These are phyloP conservation scores for Drosophila histrio DNA, from an alignment of 2,888 invertebrate genomes.

Conservation along the genomic window DNA sequence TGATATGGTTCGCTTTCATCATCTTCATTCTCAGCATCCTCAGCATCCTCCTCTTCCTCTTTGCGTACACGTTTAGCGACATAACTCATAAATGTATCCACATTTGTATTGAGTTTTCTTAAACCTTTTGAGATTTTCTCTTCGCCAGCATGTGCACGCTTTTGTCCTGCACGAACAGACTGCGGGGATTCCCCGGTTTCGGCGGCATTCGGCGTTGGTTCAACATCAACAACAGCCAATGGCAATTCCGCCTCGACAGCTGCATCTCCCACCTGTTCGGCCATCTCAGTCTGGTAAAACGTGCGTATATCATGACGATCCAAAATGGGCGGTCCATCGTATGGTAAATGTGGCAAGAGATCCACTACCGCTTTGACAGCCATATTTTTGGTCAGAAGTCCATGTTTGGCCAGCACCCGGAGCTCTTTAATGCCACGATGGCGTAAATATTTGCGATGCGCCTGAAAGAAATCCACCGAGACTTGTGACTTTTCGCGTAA, in stretches of 20 bases:
- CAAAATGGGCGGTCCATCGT: constrained; percentile 44
- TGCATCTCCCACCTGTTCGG: constrained; percentile 44
- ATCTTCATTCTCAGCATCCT: too few species aligned
- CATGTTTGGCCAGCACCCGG: constrained; percentile 84
- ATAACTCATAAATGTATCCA: constrained; percentile 33
- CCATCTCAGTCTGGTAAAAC: not conserved
- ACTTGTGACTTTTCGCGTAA: constrained; percentile 85
- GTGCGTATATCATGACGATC: constrained; percentile 12
- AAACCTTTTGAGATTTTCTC: constrained; percentile 11
- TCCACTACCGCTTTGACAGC: constrained; percentile 32
- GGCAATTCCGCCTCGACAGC: constrained; percentile 12
- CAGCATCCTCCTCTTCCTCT: not conserved
- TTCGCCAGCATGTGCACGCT: not conserved
- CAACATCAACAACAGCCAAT: too few species aligned
- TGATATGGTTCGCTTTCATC: not conserved
- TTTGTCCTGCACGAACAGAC: not conserved
- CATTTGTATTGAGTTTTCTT: constrained; percentile 16
- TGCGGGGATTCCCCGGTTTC: not conserved
- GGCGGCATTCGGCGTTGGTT: not conserved
- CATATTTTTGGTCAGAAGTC: constrained; percentile 39
- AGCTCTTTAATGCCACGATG: constrained; percentile 87
- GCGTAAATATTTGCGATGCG: constrained; percentile 97
- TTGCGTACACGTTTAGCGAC: constrained; percentile 12
- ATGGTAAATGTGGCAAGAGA: constrained; percentile 42
- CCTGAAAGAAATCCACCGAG: constrained; percentile 92